A percentile compares a stretch with the other conserved stretches of the same genome.
Conservation (phyloP, 2,113 vertebrate genomes). For the Podiceps cristatus region DNA sequence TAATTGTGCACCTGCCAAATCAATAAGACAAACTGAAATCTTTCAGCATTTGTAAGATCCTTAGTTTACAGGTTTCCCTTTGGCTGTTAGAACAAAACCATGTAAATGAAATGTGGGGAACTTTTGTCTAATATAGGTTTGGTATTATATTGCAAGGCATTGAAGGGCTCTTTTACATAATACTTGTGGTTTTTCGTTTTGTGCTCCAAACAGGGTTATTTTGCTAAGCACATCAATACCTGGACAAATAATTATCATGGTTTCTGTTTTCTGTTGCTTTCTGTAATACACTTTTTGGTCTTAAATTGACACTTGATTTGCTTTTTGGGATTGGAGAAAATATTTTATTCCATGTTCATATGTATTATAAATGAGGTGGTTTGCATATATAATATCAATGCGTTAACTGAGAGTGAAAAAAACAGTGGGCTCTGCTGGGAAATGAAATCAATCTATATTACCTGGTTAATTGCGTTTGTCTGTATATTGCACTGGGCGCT, state of each 20-base stretch:
- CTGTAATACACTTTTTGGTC: background rate
- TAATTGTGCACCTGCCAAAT: conserved; percentile 11
- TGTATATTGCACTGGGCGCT: background rate
- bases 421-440: background rate
- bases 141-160: background rate
- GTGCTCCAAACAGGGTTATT: background rate
- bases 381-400: background rate
- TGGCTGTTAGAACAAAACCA: background rate
- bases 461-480: conserved; percentile 29
- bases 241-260: background rate
- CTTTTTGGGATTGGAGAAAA: background rate
- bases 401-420: background rate
- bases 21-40: background rate
- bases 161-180: background rate
- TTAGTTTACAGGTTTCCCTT: background rate
- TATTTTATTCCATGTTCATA: background rate
- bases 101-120: background rate
- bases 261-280: background rate
- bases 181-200: background rate
- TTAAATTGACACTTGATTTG: background rate
- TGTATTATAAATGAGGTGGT: background rate
- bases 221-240: background rate
- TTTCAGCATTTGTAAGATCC: background rate
- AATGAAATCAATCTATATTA: conserved; percentile 19
- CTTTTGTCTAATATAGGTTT: background rate